phyloP scores from a whole-genome alignment of 1,140 invertebrate species.

The Caenorhabditis remanei region DNA sequence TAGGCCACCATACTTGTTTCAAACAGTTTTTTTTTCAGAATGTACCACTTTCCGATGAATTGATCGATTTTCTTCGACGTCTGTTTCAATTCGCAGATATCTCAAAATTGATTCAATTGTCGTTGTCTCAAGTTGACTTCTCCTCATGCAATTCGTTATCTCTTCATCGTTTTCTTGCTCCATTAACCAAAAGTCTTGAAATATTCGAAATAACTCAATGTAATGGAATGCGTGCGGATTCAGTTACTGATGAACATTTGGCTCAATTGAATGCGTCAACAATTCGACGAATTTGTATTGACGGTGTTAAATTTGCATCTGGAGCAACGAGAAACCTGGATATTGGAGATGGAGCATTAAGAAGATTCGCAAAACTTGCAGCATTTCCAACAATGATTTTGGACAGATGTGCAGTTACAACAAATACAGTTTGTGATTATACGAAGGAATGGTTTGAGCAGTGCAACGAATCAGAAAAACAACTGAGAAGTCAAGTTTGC shows the following conservation, averaged over 20 bases:
- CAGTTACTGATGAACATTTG: slow-evolving; percentile 56
- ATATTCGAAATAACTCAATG: slow-evolving; percentile 53
- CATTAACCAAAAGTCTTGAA: slow-evolving; percentile 55
- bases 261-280: slow-evolving; percentile 55
- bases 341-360: slow-evolving; percentile 57
- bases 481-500: slow-evolving; percentile 49
- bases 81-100: slow-evolving; percentile 48
- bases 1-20: not conserved
- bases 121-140: slow-evolving; percentile 55
- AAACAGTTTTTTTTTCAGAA: slow-evolving; percentile 13
- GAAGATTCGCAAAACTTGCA: slow-evolving; percentile 14
- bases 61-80: slow-evolving; percentile 48
- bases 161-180: slow-evolving; percentile 57
- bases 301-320: slow-evolving; percentile 49
- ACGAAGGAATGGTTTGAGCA: slow-evolving; percentile 55
- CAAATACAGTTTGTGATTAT: slow-evolving; percentile 57
- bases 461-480: slow-evolving; percentile 44
- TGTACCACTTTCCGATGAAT: slow-evolving; percentile 32
- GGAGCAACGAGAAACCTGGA: not conserved
- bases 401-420: slow-evolving; percentile 58
- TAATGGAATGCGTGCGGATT: slow-evolving; percentile 52
- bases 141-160: slow-evolving; percentile 44
- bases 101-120: slow-evolving; percentile 36
- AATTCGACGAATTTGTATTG: slow-evolving; percentile 47
- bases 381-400: slow-evolving; percentile 46